Conservation (phyloP, 2,888 invertebrate species). For the Meghimatium bilineatum region DNA sequence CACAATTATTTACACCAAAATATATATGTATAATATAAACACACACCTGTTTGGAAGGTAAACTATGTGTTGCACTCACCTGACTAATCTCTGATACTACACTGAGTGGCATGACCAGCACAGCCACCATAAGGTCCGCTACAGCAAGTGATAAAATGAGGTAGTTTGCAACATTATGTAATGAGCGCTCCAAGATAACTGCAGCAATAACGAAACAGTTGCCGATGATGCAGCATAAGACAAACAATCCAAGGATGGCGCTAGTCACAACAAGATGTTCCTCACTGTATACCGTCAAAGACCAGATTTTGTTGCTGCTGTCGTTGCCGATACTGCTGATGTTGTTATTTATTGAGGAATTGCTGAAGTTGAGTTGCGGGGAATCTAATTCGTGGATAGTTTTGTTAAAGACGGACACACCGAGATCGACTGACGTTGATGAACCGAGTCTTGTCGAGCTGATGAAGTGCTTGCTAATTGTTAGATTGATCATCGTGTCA, state of each 20-base stretch:
- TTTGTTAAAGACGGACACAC: slow-evolving; percentile 10
- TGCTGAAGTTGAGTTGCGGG: slow-evolving; percentile 22
- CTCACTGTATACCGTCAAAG: slow-evolving; percentile 45
- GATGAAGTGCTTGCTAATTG: neutral
- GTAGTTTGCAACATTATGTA: slow-evolving; percentile 97
- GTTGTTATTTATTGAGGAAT: neutral
- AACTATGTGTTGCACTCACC: slow-evolving; percentile 42
- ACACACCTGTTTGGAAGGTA: too few species aligned
- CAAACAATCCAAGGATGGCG: slow-evolving; percentile 85
- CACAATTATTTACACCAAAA: too few species aligned
- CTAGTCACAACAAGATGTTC: slow-evolving; percentile 58
- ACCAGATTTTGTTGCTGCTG: slow-evolving; percentile 15
- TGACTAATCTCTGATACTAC: slow-evolving; percentile 77
- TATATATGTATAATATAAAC: too few species aligned
- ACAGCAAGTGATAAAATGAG: slow-evolving; percentile 96
- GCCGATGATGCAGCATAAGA: slow-evolving; percentile 94
- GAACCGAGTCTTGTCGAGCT: neutral
- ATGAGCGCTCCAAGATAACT: slow-evolving; percentile 92
- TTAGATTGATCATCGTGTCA: slow-evolving; percentile 24
- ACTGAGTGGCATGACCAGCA: slow-evolving; percentile 83
- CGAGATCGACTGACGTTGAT: neutral
- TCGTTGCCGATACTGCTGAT: neutral
- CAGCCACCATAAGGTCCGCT: slow-evolving; percentile 97
- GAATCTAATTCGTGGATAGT: neutral
- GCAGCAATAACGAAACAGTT: slow-evolving; percentile 99